Conservation (phyloP, 2,888 invertebrate genomes). For the Caenorhabditis uteleia region DNA sequence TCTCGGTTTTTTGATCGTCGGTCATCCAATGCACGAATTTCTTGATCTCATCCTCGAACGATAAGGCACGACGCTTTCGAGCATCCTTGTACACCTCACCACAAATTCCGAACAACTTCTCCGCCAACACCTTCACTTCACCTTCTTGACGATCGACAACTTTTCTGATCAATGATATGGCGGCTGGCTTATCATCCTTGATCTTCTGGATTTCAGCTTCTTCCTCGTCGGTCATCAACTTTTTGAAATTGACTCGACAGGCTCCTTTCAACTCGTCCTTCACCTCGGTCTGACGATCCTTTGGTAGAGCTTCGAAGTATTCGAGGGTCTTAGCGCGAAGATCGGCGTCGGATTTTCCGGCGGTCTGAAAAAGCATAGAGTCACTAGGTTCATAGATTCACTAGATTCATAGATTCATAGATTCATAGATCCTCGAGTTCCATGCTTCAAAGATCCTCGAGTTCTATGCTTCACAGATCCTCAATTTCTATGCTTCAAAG, state of each 20-base stretch:
- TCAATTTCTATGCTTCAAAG: no score
- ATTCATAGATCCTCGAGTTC: no score
- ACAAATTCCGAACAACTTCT: background rate
- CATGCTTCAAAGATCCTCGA: no score
- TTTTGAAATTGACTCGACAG: slow-evolving; percentile 24
- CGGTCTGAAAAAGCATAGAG: no score
- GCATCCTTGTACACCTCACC: background rate
- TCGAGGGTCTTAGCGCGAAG: slow-evolving; percentile 52
- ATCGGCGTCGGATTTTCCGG: slow-evolving; percentile 34
- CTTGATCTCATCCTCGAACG: slow-evolving; percentile 6
- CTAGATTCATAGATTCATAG: no score
- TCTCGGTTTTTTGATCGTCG: slow-evolving; percentile 34
- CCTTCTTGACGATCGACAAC: background rate
- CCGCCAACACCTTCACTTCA: background rate
- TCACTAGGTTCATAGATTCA: no score
- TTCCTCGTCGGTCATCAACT: slow-evolving; percentile 10
- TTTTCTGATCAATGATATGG: slow-evolving; percentile 4
- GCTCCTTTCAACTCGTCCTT: slow-evolving; percentile 44
- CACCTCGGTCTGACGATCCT: slow-evolving; percentile 23
- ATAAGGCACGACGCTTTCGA: background rate
- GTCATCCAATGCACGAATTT: slow-evolving; percentile 27
- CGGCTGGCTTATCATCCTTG: slow-evolving; percentile 8
- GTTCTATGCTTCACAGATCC: no score
- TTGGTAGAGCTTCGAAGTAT: slow-evolving; percentile 45
- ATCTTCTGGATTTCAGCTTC: slow-evolving; percentile 4